Conservation (phyloP, 2,113 vertebrate species). For the Prolemur simus region DNA sequence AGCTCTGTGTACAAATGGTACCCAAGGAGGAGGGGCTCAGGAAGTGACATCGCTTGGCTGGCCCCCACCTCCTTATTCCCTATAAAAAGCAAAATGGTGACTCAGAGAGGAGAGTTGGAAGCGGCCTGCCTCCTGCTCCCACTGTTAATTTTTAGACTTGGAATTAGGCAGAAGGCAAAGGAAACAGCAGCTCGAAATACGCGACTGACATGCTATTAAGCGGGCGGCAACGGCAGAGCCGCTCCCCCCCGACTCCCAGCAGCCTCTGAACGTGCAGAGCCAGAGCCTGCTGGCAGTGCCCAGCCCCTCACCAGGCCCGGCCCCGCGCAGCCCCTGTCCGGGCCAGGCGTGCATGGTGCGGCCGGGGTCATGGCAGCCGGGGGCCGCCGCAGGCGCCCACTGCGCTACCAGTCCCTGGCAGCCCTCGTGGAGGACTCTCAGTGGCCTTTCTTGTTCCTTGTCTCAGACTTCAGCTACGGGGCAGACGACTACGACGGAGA, state of each 20-base stretch:
- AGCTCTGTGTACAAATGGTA: conserved; percentile 57
- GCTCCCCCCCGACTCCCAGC: conserved; percentile 29
- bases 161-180: conserved; percentile 75
- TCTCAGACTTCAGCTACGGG: conserved; percentile 97
- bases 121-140: conserved; percentile 75
- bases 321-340: neutral
- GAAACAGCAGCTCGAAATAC: conserved; percentile 56
- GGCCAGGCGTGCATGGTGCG: conserved; percentile 56
- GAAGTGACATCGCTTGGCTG: conserved; percentile 76
- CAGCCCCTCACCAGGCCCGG: neutral
- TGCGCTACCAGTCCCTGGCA: conserved; percentile 79
- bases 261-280: conserved; percentile 34
- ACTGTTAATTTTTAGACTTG: conserved; percentile 74
- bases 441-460: conserved; percentile 78
- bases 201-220: conserved; percentile 65
- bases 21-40: conserved; percentile 73
- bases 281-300: neutral
- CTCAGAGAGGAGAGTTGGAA: conserved; percentile 79
- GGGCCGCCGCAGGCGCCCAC: conserved; percentile 76
- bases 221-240: conserved; percentile 10
- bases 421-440: conserved; percentile 82
- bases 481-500: conserved; percentile 96
- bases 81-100: conserved; percentile 82
- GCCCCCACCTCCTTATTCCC: conserved; percentile 75
- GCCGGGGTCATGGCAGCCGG: conserved; percentile 68